Base-by-base conservation (phyloP, 2,888 invertebrate species). In the Dolomedes plantarius region DNA sequence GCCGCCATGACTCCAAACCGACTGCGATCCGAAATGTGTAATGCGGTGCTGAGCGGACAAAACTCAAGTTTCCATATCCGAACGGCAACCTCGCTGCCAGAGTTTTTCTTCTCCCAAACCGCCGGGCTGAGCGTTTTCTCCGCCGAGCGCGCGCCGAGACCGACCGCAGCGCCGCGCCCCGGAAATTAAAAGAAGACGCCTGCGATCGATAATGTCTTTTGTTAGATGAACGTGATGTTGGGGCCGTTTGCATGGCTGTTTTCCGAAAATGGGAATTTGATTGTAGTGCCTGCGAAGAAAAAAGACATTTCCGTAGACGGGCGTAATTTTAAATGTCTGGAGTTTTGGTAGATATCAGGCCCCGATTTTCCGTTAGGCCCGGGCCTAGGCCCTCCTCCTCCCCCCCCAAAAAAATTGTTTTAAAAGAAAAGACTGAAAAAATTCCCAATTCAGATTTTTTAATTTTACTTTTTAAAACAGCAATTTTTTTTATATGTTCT, bases 81-180 rank as follows among this genome's bases (percentile, higher is more conserved):
- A 29, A 64, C n/a, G n/a, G 41, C 71, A 71, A 41, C 32, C 64
- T 71, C 72, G 64, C 64, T 19, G 41, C 71, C 62, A 71, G 78
- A 29, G 62, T 64, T 79, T 72, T 64, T 71, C 72, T 64, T 79
- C n/a, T n/a, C n/a, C n/a, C n/a, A n/a, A n/a, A 64, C 72, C 72
- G 72, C 68, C 62, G 71, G n/a, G 41, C 36, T 46, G 41, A 79
- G 5, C 46, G 79, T 65, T n/a, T 72, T 79, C 71, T n/a, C n/a
- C n/a, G n/a, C n/a, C n/a, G n/a, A n/a, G n/a, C n/a, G n/a, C 71
- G 46, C 64, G 46, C 32, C 28, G 32, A 2, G n/a, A 1, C n/a
- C 19, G 50, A 32, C 39, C 9, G 62, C 69, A 78, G 71, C 78
- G 62, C 79, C 72, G 64, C 50, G 64, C 31, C 7, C 39, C 71